Conservation (phyloP, 2,797 vertebrate species). For the Sebastes glaucus region DNA sequence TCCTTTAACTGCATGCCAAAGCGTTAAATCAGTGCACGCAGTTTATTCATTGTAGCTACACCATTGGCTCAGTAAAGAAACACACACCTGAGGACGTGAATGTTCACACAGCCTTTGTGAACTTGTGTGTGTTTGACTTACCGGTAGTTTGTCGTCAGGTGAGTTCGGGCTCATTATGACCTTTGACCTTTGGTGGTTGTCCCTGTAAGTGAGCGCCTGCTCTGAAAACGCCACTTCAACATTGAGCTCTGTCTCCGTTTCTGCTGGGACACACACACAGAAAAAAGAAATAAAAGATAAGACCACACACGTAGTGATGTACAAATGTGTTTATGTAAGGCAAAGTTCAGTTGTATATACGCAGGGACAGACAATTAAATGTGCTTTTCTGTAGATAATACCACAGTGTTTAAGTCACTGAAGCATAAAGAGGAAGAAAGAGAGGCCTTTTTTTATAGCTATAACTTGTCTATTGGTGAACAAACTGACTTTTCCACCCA, state of each 20-base stretch:
- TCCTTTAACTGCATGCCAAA: not conserved
- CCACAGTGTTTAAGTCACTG: not conserved
- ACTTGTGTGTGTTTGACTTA: conserved; percentile 71
- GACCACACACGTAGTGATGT: not conserved
- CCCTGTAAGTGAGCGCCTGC: conserved; percentile 90
- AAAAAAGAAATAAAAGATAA: not conserved
- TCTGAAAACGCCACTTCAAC: conserved; percentile 94
- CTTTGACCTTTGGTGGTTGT: conserved; percentile 73
- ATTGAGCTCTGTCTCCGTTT: conserved; percentile 88
- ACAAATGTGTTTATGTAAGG: not conserved
- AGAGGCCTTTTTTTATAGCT: not conserved
- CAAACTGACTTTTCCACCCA: not conserved
- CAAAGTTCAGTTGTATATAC: not conserved
- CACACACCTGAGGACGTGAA: not conserved
- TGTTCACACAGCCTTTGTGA: not conserved
- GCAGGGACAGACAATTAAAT: not conserved
- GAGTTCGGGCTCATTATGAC: conserved; percentile 60
- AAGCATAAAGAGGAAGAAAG: not conserved
- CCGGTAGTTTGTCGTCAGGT: conserved; percentile 86
- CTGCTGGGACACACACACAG: conserved; percentile 31
- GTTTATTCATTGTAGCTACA: not conserved
- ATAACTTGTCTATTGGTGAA: not conserved
- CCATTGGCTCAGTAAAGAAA: not conserved
- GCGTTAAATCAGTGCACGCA: not conserved
- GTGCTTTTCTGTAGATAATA: not conserved